Conservation (phyloP, 2,797 vertebrate species). For the Cyclopterus lumpus region DNA sequence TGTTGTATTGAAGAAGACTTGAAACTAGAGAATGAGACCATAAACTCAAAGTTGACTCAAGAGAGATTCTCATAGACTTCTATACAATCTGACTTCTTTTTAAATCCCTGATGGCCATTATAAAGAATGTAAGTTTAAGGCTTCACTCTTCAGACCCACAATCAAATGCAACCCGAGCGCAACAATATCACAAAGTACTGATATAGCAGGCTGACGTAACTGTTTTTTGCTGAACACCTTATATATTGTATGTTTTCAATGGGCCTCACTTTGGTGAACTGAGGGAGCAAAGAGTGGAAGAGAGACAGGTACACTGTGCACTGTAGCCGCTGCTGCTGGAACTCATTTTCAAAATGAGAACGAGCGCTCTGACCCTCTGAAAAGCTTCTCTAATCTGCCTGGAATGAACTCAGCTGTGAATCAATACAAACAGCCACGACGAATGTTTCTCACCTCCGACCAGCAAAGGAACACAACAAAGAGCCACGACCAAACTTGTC, state of each 20-base stretch:
- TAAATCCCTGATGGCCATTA: too few relatives aligned
- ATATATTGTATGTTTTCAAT: background rate
- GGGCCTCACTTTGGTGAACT: background rate
- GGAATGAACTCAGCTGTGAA: conserved; percentile 27
- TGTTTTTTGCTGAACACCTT: background rate
- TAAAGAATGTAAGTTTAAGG: background rate
- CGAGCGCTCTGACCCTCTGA: background rate
- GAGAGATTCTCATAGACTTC: too few relatives aligned
- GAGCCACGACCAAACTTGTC: background rate
- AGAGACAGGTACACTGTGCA: background rate
- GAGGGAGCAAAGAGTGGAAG: background rate
- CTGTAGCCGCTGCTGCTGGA: background rate
- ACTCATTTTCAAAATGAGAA: conserved; percentile 29
- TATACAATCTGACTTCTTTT: too few relatives aligned
- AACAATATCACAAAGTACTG: background rate
- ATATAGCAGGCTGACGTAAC: background rate
- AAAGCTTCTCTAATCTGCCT: conserved; percentile 17
- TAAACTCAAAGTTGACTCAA: background rate
- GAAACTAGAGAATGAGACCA: background rate
- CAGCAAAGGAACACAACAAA: background rate
- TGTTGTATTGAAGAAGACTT: background rate
- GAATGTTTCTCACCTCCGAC: conserved; percentile 3
- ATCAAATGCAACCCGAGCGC: background rate
- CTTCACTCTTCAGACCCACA: background rate
- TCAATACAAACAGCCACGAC: conserved; percentile 22